These are phyloP conservation scores for Condylostylus longicornis DNA, from an alignment of 1,140 invertebrate species.

Conservation along the genomic window DNA sequence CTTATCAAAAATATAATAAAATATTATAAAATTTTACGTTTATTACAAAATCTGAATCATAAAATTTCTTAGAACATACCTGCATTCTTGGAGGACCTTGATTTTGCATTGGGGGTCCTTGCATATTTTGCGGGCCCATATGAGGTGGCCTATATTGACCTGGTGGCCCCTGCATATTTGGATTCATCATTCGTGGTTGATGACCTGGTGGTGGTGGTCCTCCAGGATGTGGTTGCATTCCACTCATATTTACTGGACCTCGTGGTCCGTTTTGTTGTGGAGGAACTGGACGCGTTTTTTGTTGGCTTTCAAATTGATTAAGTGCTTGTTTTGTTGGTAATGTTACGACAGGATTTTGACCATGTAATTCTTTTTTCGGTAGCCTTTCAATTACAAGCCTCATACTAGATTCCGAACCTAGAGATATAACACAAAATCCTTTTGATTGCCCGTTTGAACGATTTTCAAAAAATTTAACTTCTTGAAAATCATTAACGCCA, in stretches of 20 bases:
- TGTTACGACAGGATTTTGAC: constrained; percentile 86
- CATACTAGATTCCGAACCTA: constrained; percentile 84
- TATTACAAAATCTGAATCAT: too few species aligned
- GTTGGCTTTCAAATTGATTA: constrained; percentile 75
- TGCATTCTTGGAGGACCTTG: constrained; percentile 29
- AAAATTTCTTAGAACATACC: constrained; percentile 21
- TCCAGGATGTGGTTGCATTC: constrained; percentile 23
- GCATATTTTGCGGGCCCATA: constrained; percentile 34
- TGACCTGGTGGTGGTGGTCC: constrained; percentile 36
- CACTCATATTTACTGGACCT: constrained; percentile 30
- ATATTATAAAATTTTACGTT: too few species aligned
- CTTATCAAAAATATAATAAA: too few species aligned
- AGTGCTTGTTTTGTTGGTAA: constrained; percentile 80
- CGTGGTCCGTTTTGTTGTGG: constrained; percentile 39
- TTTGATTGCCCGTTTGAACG: constrained; percentile 98
- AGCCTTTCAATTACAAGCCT: constrained; percentile 81
- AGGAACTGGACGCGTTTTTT: constrained; percentile 67
- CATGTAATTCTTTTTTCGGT: constrained; percentile 87
- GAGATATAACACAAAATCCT: constrained; percentile 86
- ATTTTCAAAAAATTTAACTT: constrained; percentile 99
- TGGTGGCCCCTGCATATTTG: constrained; percentile 26
- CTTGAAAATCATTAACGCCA: constrained; percentile 85
- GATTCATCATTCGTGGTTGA: constrained; percentile 46
- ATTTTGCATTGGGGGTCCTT: constrained; percentile 31
- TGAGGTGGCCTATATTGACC: constrained; percentile 26